Percentiles rank a stretch among this genome's conserved stretches.
Evolutionary conservation across 92 coral and sea anemone genomes (phyloP).

Genomic region (Diadumene lineata): DNA sequence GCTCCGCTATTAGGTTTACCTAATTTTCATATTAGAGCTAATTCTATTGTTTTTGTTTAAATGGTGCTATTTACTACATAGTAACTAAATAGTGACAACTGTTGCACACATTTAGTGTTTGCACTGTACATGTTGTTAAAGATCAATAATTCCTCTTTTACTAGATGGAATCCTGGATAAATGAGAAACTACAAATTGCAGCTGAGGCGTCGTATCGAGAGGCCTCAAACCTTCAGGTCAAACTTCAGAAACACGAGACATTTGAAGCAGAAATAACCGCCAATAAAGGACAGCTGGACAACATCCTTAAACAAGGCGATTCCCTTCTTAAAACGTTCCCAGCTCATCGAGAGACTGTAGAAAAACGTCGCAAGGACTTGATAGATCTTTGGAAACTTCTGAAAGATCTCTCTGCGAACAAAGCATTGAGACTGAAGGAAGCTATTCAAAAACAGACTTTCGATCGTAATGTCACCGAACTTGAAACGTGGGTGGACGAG

Average conservation of each 20-base stretch:
- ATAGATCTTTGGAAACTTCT: slow-evolving; percentile 86
- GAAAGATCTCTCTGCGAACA: slow-evolving; percentile 63
- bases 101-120: too few relatives aligned
- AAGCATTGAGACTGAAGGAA: slow-evolving; percentile 81
- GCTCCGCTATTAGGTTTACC: too few relatives aligned
- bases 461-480: slow-evolving; percentile 81
- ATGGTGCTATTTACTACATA: too few relatives aligned
- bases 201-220: slow-evolving; percentile 92
- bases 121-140: too few relatives aligned
- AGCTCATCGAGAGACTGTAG: slow-evolving; percentile 67
- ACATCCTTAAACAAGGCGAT: slow-evolving; percentile 61
- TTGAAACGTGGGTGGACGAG: slow-evolving; percentile 83
- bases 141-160: too few relatives aligned
- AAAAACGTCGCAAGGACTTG: slow-evolving; percentile 73
- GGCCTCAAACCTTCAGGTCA: slow-evolving; percentile 78
- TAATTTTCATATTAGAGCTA: too few relatives aligned
- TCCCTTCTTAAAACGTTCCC: slow-evolving; percentile 47
- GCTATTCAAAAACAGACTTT: slow-evolving; percentile 90
- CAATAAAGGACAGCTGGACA: slow-evolving; percentile 78
- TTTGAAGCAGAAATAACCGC: slow-evolving; percentile 93
- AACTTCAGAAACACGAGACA: slow-evolving; percentile 88
- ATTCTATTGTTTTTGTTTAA: too few relatives aligned
- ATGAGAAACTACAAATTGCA: slow-evolving; percentile 83
- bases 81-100: too few relatives aligned
- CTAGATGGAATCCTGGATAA: slow-evolving; percentile 93